Conservation (phyloP, 2,797 vertebrate species). For the Glossophaga mutica region DNA sequence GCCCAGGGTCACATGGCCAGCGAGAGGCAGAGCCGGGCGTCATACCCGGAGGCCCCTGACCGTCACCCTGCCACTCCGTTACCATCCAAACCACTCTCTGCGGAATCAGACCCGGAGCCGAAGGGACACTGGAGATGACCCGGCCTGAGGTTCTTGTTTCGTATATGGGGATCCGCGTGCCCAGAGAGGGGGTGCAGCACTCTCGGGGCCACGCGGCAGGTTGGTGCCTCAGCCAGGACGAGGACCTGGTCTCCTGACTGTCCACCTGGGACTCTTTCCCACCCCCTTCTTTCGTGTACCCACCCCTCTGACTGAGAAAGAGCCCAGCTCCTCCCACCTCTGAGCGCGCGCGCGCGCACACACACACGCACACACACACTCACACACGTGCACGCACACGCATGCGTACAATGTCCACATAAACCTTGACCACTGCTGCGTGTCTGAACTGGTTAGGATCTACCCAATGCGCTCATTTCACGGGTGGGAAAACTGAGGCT, state of each 20-base stretch:
- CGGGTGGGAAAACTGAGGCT: neutral
- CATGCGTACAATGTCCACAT: accelerated
- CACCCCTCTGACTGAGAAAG: neutral
- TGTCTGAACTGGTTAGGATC: too few relatives aligned
- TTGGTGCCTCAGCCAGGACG: accelerated
- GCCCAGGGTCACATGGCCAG: neutral
- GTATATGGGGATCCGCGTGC: accelerated
- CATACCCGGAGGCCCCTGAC: accelerated
- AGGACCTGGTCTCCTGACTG: neutral
- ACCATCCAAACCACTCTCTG: neutral
- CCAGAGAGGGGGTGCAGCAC: accelerated
- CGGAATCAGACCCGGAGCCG: neutral
- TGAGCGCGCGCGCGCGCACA: neutral
- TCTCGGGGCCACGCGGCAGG: neutral
- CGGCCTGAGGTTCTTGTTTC: neutral
- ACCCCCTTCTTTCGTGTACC: neutral
- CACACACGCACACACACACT: neutral
- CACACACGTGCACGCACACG: accelerated
- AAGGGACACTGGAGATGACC: neutral
- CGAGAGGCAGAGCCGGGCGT: too few relatives aligned
- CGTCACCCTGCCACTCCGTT: neutral
- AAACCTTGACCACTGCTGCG: accelerated
- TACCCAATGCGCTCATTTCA: neutral
- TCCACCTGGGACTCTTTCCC: neutral
- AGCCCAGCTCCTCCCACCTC: neutral